A percentile compares a stretch with the other conserved stretches of the same genome.
Conservation (phyloP, 2,113 vertebrate species). For the Rafetus swinhoei region DNA sequence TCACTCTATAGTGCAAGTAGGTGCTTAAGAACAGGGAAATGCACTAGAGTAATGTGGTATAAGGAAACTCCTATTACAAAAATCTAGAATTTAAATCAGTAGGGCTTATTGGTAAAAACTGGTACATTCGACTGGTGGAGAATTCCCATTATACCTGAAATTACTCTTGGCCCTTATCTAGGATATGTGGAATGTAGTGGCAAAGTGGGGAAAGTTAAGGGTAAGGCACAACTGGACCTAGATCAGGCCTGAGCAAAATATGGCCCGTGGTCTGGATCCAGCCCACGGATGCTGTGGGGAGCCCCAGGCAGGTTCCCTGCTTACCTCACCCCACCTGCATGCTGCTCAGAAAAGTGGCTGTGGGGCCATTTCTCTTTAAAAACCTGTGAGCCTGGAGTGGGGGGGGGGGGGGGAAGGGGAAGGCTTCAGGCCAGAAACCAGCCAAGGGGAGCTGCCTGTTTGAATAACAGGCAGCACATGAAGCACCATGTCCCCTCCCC, state of each 20-base stretch:
- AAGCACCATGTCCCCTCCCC: too few relatives aligned
- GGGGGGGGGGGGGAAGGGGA: too few relatives aligned
- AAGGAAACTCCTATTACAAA: background rate
- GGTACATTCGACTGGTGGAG: background rate
- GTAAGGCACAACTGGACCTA: background rate
- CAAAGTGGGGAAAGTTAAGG: background rate
- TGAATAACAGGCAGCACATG: too few relatives aligned
- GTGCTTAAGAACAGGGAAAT: background rate
- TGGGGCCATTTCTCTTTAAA: too few relatives aligned
- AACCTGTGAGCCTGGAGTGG: too few relatives aligned
- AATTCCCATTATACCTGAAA: background rate
- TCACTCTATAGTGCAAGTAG: background rate
- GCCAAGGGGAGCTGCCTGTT: too few relatives aligned
- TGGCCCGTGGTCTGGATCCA: too few relatives aligned
- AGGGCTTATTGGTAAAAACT: background rate
- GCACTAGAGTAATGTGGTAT: background rate
- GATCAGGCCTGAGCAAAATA: background rate
- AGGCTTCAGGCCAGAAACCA: too few relatives aligned
- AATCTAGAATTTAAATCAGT: background rate
- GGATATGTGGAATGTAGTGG: background rate
- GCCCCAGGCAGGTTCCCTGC: too few relatives aligned
- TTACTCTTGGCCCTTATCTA: background rate
- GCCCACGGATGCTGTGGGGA: too few relatives aligned
- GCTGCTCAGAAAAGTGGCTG: too few relatives aligned
- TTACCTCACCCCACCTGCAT: too few relatives aligned